Evolutionary conservation across 2,888 invertebrate species (phyloP), one percentile per base, ranked within the genome.

Genomic region (Lysandra coridon): DNA sequence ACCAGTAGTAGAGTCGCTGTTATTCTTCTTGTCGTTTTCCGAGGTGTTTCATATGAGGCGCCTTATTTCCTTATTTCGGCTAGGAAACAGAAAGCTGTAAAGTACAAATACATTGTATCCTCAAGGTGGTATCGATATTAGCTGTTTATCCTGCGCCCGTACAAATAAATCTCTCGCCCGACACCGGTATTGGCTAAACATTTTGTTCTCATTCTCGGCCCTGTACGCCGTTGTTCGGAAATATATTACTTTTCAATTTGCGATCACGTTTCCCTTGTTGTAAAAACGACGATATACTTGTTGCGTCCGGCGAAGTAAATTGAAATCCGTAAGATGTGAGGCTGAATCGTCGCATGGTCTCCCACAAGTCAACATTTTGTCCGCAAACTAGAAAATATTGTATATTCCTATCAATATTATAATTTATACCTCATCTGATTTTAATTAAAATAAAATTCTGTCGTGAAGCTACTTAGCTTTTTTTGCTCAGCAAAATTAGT

Each of bases 71-170:
- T 64, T 23, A 10, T 64, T 10, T 23, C 3, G 7, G 1, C 23
- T 23, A 0, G 10, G 10, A 23, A 10, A 64, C 3, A 23, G 23
- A 12, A 1, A 30, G 64, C 23, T 23, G 23, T 23, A 23, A 23
- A 62, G 23, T 64, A 30, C 4, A 30, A 62, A 30, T 12, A 10
- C 1, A 30, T 64, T 64, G 30, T 30, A 23, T 64, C 57, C 76
- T 76, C 76, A 57, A 76, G 76, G 76, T 76, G 76, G 76, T 76
- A 53, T 76, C 76, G 76, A 76, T 76, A 76, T 76, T 76, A 76
- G 53, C 17, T 57, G 76, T 76, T 53, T 76, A 76, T 57, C 53
- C 53, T 57, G 76, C 33, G 76, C 57, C 33, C 53, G 76, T 76
- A 30, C 76, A 76, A 57, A 76, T 76, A 76, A 76, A 76, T 76